Base-by-base conservation (phyloP, 2,797 vertebrate species). In the Sternarchorhynchus goeldii region DNA sequence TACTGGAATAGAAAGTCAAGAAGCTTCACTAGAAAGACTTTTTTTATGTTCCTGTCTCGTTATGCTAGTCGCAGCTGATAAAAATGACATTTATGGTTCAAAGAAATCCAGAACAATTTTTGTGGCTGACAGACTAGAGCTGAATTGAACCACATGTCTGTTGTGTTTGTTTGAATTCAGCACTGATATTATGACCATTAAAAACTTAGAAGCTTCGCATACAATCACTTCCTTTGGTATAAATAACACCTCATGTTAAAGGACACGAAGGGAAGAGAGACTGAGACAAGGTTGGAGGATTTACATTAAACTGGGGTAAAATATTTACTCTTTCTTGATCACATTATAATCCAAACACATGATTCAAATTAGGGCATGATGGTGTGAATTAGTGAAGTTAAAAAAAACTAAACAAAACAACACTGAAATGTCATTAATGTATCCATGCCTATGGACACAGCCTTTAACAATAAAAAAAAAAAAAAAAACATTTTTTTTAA, bases 131-230 rank as follows among this genome's bases (percentile, higher is more conserved):
- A 58, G 66, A 76, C 63, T 36, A 45, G 69, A 71, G 64, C 45
- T 73, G 17, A 68, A 67, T 50, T 66, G 73, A 60, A 65, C 53
- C 63, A 77, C 74, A 68, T 76, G 79, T 76, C 50, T 21, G 60
- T 20, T 31, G 62, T 53, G 14, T 16, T 69, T 12, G 62, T 73
- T 64, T 64, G 17, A 31, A 62, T 63, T 34, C 14, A 67, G 16
- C 4, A 25, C 20, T 58, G 5, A 16, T 57, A 8, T 39, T 57
- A 25, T 56, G 17, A 65, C 10, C 34, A 65, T 39, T 32, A 65
- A 39, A 65, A 39, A 65, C 34, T 18, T 36, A 6, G 0, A 39
- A 10, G 59, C 2, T 68, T 20, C 6, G n/a, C 10, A 41, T n/a
- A 45, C 55, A 45, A 14, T 69, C 50, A 17, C 1, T 31, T 1